Base-by-base conservation (phyloP, 2,797 vertebrate species). In the Girardinus metallicus region DNA sequence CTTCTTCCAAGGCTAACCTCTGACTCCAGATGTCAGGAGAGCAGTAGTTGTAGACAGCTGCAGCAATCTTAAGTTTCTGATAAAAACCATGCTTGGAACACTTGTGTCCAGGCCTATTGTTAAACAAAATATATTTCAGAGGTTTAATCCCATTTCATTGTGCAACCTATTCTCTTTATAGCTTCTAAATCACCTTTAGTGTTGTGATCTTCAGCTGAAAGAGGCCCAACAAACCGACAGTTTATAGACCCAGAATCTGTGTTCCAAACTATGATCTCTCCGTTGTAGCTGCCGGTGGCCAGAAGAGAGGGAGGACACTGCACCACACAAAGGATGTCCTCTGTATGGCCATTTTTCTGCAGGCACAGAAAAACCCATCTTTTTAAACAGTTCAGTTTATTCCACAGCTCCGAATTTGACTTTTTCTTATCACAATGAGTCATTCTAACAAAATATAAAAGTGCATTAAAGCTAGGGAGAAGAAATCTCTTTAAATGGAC, bases 191-290 rank as follows among this genome's bases (percentile, higher is more conserved):
- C 79, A 96, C 94, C 87, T 88, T 92, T 68, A 80, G 49, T 11
- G 4, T 77, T 80, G 36, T 75, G 1, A 0, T 85, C 80, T n/a
- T 88, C 62, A 8, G 81, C 66, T 64, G 78, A 73, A 64, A 81
- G 79, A 7, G 86, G 91, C n/a, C 73, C 86, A 73, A 87, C 84
- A 44, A 96, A 81, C 36, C 92, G 93, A 57, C 92, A 94, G 80
- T 91, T 92, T 68, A 94, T 83, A 39, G 91, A 93, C 83, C 95
- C 95, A 3, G 96, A 97, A 74, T 93, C 81, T 77, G 92, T 77
- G 64, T 96, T 96, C 96, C 96, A 97, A 79, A 97, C 82, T 44
- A 95, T 90, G 74, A 96, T 91, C 81, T 97, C 96, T 29, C 96
- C 95, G 41, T 96, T 87, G 0, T 93, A 96, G 88, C 95, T 95